Base-by-base conservation (phyloP, 1,140 invertebrate genomes). In the Cataglyphis hispanica region DNA sequence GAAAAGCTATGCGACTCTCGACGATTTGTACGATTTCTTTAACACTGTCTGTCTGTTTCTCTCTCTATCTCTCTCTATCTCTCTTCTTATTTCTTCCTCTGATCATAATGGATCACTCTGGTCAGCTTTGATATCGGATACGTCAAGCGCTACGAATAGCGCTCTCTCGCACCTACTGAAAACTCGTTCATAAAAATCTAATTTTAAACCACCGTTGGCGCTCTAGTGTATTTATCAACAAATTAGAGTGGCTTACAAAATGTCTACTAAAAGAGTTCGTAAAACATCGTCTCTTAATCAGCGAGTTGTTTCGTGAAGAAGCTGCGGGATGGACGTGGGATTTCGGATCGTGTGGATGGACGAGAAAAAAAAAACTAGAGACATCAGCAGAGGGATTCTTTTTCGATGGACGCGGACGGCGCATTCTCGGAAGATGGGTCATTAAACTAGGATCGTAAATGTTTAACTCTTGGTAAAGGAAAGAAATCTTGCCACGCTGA, bases 101-200 rank as follows among this genome's bases (percentile, higher is more conserved):
- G n/a, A 53, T 72, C 84, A 84, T 89, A 89, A 89, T 89, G 77
- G 88, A 74, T 25, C 80, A 19, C 56, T 13, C 34, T 40, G 50
- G 53, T 16, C 63, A 60, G 53, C 88, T 92, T 92, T 92, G 91
- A 91, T 92, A 91, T 90, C 63, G 89, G 91, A 92, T 89, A 92
- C 86, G 87, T 31, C 84, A 88, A 77, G 81, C 78, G 75, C 69
- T 40, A 76, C 31, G 31, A 27, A 58, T 46, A 64, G 84, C 66
- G 69, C 43, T 84, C 77, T 81, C 87, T 91, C 66, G 87, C 81
- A 89, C 72, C 90, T 87, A 84, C 81, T 58, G 77, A 87, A 81
- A 86, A 50, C 16, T 27, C 69, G 85, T 89, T 92, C 91, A 86
- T 91, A 91, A 92, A 92, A 88, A 86, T 92, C 91, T 92, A 92